Evolutionary conservation across 1,140 invertebrate genomes (phyloP).

Genomic region (Camponotus pennsylvanicus): DNA sequence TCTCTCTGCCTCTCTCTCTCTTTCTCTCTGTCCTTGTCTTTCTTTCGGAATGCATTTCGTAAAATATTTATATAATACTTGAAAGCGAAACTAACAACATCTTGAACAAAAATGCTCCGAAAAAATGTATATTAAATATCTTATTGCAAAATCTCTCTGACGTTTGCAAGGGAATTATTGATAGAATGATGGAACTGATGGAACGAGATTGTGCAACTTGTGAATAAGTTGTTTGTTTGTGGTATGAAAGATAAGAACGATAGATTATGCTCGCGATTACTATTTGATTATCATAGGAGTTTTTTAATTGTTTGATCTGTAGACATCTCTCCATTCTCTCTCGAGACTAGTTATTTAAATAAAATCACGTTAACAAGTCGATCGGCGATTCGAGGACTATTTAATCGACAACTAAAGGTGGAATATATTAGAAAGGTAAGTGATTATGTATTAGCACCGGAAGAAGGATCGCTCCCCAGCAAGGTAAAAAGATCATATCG

Average conservation of each 20-base stretch:
- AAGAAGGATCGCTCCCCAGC: not conserved
- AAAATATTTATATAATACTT: slow-evolving; percentile 4
- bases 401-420: slow-evolving; percentile 11
- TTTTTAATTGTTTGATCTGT: not conserved
- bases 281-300: not conserved
- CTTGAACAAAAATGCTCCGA: not conserved
- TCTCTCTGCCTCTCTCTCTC: no score
- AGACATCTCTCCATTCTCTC: not conserved
- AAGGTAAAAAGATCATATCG: slow-evolving; percentile 7
- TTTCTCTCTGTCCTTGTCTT: no score
- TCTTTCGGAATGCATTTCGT: not conserved
- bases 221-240: not conserved
- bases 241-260: not conserved
- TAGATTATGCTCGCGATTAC: not conserved
- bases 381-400: not conserved
- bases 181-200: not conserved
- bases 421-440: slow-evolving; percentile 45
- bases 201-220: slow-evolving; percentile 47
- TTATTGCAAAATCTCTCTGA: slow-evolving; percentile 15
- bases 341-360: not conserved
- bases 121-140: not conserved
- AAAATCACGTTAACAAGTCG: slow-evolving; percentile 14
- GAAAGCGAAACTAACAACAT: not conserved
- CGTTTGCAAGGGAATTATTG: not conserved
- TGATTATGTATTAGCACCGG: not conserved